phyloP scores from a whole-genome alignment of 2,113 vertebrate genomes.

The Tragulus kanchil region DNA sequence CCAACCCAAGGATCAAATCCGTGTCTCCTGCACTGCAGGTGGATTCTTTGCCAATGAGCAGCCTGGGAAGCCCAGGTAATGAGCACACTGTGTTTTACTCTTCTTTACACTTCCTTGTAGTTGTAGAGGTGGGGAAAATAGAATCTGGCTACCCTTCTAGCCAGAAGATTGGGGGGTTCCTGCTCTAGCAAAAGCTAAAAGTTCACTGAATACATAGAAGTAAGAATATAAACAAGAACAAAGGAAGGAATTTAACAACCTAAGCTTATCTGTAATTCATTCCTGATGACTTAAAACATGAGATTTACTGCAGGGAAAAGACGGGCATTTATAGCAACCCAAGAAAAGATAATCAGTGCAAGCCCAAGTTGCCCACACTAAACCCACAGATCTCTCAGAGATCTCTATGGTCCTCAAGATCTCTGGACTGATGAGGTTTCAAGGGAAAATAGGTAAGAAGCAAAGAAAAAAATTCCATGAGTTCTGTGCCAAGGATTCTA shows the following conservation, averaged over 20 bases:
- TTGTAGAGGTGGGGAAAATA: not conserved
- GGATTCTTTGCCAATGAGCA: not conserved
- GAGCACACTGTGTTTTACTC: not conserved
- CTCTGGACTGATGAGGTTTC: not conserved
- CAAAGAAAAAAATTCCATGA: not conserved
- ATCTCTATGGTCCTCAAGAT: not conserved
- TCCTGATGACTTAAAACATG: not conserved
- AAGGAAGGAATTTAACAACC: constrained; percentile 23
- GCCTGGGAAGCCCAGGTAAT: not conserved
- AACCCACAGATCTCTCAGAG: not conserved
- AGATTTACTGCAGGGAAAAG: not conserved
- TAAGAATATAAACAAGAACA: constrained; percentile 27
- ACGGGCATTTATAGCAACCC: not conserved
- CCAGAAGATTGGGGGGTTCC: not conserved
- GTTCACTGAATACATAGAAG: not conserved
- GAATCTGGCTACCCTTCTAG: not conserved
- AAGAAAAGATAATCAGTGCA: not conserved
- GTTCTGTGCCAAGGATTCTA: not conserved
- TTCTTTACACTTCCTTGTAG: not conserved
- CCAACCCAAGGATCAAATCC: not conserved
- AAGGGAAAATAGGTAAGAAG: not conserved
- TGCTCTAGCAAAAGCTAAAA: not conserved
- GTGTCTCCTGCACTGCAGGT: not conserved
- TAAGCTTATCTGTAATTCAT: not conserved
- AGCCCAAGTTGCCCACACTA: not conserved